Evolutionary conservation across 2,888 invertebrate species (phyloP).

Genomic region (Hirtodrosophila confusa): DNA sequence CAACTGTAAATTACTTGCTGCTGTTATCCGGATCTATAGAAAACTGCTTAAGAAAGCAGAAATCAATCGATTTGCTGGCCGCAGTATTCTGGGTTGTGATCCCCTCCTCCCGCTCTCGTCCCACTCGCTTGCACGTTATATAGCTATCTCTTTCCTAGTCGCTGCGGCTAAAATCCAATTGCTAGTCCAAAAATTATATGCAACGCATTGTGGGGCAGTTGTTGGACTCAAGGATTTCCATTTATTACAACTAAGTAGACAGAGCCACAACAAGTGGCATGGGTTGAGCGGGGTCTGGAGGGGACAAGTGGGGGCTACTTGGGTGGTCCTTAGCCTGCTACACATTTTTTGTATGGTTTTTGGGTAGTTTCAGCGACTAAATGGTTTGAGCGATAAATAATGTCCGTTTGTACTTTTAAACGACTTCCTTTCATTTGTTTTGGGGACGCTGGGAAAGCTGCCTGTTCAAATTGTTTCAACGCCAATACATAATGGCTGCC

Average conservation of each 20-base stretch:
- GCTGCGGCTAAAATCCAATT: slow-evolving; percentile 67
- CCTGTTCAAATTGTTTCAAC: slow-evolving; percentile 82
- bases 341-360: slow-evolving; percentile 7
- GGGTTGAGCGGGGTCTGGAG: not conserved
- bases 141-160: slow-evolving; percentile 37
- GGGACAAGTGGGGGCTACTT: slow-evolving; percentile 18
- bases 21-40: slow-evolving; percentile 36
- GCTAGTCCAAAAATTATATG: slow-evolving; percentile 66
- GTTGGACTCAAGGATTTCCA: slow-evolving; percentile 56
- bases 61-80: slow-evolving; percentile 70
- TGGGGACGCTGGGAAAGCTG: slow-evolving; percentile 28
- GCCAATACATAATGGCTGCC: slow-evolving; percentile 82
- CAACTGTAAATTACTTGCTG: slow-evolving; percentile 67
- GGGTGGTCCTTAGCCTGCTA: slow-evolving; percentile 24
- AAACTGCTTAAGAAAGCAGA: slow-evolving; percentile 72
- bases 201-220: slow-evolving; percentile 54
- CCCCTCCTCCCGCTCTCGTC: not conserved
- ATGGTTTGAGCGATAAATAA: slow-evolving; percentile 83
- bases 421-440: slow-evolving; percentile 83
- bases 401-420: slow-evolving; percentile 84
- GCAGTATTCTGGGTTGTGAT: not conserved
- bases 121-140: not conserved
- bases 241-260: slow-evolving; percentile 75
- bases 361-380: slow-evolving; percentile 71
- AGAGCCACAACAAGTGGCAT: slow-evolving; percentile 58